A percentile compares a stretch with the other conserved stretches of the same genome.
These are phyloP conservation scores for Argya squamiceps DNA, from an alignment of 2,797 vertebrate species.

Conservation along the genomic window DNA sequence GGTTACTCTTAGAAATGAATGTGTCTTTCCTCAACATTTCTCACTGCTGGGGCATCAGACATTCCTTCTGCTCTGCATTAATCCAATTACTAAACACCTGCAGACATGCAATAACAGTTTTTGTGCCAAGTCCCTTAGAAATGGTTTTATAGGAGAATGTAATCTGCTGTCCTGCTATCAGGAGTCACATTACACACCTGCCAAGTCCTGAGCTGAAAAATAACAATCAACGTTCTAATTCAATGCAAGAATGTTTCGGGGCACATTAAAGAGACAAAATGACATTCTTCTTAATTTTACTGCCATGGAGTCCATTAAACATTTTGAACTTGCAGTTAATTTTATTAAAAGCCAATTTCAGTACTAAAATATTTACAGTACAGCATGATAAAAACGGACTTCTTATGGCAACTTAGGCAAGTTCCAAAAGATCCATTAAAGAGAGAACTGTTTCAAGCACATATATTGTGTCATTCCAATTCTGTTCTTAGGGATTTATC, in stretches of 20 bases:
- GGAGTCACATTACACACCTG: conserved; percentile 86
- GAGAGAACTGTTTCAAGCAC: conserved; percentile 44
- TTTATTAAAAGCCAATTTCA: conserved; percentile 68
- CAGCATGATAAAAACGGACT: conserved; percentile 44
- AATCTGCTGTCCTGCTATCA: conserved; percentile 83
- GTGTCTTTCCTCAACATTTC: conserved; percentile 81
- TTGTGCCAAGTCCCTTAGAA: conserved; percentile 81
- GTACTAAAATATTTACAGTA: conserved; percentile 72
- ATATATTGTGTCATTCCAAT: conserved; percentile 55
- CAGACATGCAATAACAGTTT: conserved; percentile 89
- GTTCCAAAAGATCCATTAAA: conserved; percentile 74
- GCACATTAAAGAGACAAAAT: conserved; percentile 78
- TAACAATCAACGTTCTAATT: conserved; percentile 79
- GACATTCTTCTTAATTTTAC: conserved; percentile 65
- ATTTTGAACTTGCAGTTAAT: conserved; percentile 70
- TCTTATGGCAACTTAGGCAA: conserved; percentile 55
- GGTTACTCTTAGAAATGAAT: conserved; percentile 78
- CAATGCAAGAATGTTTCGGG: conserved; percentile 77
- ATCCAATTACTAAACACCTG: conserved; percentile 94
- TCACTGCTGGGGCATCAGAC: conserved; percentile 74
- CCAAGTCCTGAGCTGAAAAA: conserved; percentile 81
- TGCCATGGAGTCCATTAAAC: conserved; percentile 74
- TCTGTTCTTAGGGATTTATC: conserved; percentile 65
- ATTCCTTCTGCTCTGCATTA: conserved; percentile 87
- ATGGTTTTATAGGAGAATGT: conserved; percentile 80